Evolutionary conservation across 2,888 invertebrate species (phyloP).

Genomic region (Metalampra italica): DNA sequence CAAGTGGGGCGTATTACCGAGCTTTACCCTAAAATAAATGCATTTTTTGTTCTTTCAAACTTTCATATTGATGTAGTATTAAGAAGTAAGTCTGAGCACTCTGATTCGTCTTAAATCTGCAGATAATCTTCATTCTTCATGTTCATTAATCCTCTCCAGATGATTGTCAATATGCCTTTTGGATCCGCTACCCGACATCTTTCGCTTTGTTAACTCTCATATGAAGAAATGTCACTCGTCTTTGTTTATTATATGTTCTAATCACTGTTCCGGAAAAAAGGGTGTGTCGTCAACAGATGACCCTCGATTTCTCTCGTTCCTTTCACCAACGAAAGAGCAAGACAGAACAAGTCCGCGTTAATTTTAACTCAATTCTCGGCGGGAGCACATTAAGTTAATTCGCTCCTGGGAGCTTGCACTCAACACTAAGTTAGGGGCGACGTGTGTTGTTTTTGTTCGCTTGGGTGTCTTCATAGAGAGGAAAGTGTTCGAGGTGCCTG

Average conservation of each 20-base stretch:
- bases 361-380: conserved; percentile 46
- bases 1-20: too few relatives aligned
- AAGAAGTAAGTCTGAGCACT: too few relatives aligned
- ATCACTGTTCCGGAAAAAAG: background rate
- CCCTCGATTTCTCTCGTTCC: conserved; percentile 10
- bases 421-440: conserved; percentile 31
- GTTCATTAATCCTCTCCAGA: too few relatives aligned
- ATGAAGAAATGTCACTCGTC: too few relatives aligned
- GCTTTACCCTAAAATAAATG: too few relatives aligned
- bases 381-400: conserved; percentile 52
- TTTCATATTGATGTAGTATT: too few relatives aligned
- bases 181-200: too few relatives aligned
- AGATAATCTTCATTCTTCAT: too few relatives aligned
- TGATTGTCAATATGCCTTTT: too few relatives aligned
- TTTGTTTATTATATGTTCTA: background rate
- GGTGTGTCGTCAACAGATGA: background rate
- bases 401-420: conserved; percentile 39
- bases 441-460: conserved; percentile 20
- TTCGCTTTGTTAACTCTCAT: too few relatives aligned
- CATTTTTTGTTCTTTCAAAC: too few relatives aligned
- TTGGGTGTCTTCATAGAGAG: conserved; percentile 25
- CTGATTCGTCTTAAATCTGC: too few relatives aligned
- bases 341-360: conserved; percentile 22
- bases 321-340: conserved; percentile 15
- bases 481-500: conserved; percentile 15